Evolutionary conservation across 2,888 invertebrate genomes (phyloP).

Genomic region (Venustoraphidia nigricollis): DNA sequence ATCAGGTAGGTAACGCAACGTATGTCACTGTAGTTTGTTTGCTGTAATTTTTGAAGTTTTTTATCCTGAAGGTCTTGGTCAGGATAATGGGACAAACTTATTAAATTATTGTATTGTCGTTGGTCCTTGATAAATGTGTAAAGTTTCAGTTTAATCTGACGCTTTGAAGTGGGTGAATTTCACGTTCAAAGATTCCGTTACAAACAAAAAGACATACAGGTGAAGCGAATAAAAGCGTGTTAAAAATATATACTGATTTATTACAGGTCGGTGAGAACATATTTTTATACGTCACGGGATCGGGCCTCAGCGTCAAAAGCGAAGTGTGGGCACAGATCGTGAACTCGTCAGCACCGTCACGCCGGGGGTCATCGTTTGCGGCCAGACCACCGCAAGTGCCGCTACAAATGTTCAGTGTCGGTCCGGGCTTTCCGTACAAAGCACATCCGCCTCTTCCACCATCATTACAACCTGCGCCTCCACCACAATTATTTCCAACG

Average conservation of each 20-base stretch:
- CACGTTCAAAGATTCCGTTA: too few species aligned
- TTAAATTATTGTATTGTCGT: too few species aligned
- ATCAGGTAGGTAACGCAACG: too few species aligned
- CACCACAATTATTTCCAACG: conserved; percentile 3
- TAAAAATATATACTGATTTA: conserved; percentile 8
- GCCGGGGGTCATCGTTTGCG: background rate
- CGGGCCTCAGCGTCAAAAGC: conserved; percentile 48
- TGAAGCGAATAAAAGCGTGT: too few species aligned
- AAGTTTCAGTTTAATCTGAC: too few species aligned
- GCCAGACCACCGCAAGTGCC: background rate
- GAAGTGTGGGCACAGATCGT: conserved; percentile 51
- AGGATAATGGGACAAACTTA: too few species aligned
- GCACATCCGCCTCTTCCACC: conserved; percentile 25
- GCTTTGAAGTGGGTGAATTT: too few species aligned
- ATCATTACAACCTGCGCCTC: conserved; percentile 14
- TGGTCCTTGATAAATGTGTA: too few species aligned
- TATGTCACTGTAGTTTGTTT: too few species aligned
- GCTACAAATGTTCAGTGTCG: conserved; percentile 17
- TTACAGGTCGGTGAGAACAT: conserved; percentile 49
- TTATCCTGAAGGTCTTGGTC: too few species aligned
- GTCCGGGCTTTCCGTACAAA: conserved; percentile 20
- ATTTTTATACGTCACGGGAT: conserved; percentile 50
- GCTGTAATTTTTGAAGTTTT: too few species aligned
- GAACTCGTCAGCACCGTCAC: conserved; percentile 23
- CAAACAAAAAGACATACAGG: too few species aligned